Evolutionary conservation across 2,797 vertebrate species (phyloP), one percentile per base, ranked within the genome.

Genomic region (Tokudaia muenninki): DNA sequence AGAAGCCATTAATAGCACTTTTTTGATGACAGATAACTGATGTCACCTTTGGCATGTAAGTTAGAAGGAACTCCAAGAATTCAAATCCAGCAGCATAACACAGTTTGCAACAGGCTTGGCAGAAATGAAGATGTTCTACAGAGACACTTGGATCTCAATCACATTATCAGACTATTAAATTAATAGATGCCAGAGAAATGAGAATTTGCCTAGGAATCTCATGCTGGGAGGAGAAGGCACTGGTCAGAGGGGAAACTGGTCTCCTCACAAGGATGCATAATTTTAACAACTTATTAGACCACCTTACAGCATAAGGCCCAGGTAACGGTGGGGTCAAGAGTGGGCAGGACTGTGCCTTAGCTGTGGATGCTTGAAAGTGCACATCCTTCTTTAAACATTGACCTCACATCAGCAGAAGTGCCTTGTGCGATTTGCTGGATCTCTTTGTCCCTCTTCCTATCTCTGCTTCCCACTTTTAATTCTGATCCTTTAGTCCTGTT

Each of bases 21-120:
- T 95, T 67, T 87, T 96, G 57, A 92, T 90, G 94, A 97, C 31
- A 92, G 87, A 87, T 84, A 94, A 96, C 50, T 87, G 52, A 78
- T 74, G 31, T 94, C 88, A 84, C 79, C 96, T 91, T 95, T 96
- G 83, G 93, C 94, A 93, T 67, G 22, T 24, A 83, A 94, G 24
- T 75, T n/a, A 57, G 57, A 80, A 97, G 83, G 61, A 91, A 87
- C 80, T 94, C 87, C 92, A 91, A 96, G 77, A 87, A 92, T 50
- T 81, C 50, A 83, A 92, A 90, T 65, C 75, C 26, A 94, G 77
- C 70, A 94, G 29, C 37, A 67, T 75, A 87, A 92, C 31, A 77
- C 17, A 91, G 21, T 31, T 52, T 52, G 63, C 22, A n/a, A 26
- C 34, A 26, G 31, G 61, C 83, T 31, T 70, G 63, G 63, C 63